These are phyloP conservation scores for Eristalis arbustorum DNA, from an alignment of 2,888 invertebrate genomes.

Conservation along the genomic window DNA sequence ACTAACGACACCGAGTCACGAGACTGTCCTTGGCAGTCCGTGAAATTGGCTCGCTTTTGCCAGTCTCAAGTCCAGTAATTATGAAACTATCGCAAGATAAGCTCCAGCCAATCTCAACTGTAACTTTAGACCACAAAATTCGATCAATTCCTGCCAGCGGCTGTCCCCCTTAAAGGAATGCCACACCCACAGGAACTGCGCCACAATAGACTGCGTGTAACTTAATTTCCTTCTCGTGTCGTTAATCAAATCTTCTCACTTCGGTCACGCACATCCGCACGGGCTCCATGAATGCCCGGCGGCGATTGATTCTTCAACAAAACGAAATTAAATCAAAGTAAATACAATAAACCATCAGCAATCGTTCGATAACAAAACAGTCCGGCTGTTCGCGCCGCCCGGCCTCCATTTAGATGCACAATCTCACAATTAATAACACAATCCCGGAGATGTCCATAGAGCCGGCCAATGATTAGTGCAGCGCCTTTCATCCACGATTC, in stretches of 20 bases:
- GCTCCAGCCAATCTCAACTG: background rate
- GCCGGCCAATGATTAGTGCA: constrained; percentile 20
- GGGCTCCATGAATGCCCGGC: background rate
- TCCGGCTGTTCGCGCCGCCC: background rate
- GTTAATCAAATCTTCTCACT: constrained; percentile 44
- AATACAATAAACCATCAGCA: constrained; percentile 6
- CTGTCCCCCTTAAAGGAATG: background rate
- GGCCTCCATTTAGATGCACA: constrained; percentile 33
- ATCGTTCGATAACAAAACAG: constrained; percentile 11
- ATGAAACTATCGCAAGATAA: background rate
- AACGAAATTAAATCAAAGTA: constrained; percentile 29
- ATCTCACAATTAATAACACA: constrained; percentile 58
- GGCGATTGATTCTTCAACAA: constrained; percentile 16
- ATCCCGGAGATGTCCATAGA: constrained; percentile 31
- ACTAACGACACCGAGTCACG: background rate
- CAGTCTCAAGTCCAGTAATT: background rate
- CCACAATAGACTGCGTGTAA: background rate
- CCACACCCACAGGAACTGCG: constrained; percentile 11
- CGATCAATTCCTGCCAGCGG: background rate
- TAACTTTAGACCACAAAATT: background rate
- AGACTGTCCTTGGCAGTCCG: background rate
- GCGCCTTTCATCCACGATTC: constrained; percentile 20
- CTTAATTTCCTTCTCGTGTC: constrained; percentile 29
- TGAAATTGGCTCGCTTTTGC: background rate
- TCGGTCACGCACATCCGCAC: constrained; percentile 19